These are phyloP conservation scores for Lytechinus pictus DNA, from an alignment of 35 echinoderm and acorn worm genomes.

Conservation along the genomic window DNA sequence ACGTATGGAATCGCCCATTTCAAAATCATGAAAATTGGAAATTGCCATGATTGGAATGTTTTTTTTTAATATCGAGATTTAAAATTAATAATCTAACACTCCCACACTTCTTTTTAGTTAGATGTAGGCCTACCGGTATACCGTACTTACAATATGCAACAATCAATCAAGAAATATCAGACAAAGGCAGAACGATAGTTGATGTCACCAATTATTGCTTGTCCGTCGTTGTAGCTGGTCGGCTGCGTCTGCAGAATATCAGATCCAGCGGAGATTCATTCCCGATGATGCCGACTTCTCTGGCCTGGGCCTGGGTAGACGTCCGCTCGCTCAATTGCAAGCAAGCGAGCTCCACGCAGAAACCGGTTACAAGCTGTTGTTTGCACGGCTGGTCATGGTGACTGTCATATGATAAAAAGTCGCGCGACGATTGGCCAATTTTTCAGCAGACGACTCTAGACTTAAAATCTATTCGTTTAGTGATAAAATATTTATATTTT, in stretches of 20 bases:
- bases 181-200: neutral
- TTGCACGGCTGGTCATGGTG: constrained; percentile 54
- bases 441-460: neutral
- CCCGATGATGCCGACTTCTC: neutral
- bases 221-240: neutral
- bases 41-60: no score
- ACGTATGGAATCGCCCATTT: no score
- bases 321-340: neutral
- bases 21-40: no score
- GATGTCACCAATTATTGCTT: neutral
- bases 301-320: neutral
- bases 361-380: neutral
- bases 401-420: constrained; percentile 49
- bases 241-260: neutral
- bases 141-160: neutral
- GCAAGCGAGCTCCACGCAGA: neutral
- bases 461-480: neutral
- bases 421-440: constrained; percentile 16
- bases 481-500: neutral
- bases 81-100: no score
- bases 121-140: no score
- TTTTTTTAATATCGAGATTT: no score
- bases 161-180: neutral
- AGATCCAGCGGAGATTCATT: neutral
- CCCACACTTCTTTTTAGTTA: no score